Evolutionary conservation across 2,888 invertebrate genomes (phyloP).

Genomic region (Trichopria drosophilae): DNA sequence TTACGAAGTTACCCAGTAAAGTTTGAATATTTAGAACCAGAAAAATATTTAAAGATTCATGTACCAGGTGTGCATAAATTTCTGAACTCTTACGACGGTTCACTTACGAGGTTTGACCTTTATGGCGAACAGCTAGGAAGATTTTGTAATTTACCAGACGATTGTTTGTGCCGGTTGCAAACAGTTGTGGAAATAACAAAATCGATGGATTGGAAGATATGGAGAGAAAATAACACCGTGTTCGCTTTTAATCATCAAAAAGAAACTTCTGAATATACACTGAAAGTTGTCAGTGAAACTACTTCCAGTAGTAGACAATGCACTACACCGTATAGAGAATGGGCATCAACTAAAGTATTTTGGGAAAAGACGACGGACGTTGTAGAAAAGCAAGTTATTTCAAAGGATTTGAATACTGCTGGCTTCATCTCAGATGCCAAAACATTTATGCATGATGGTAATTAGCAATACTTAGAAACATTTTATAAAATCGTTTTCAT

Average conservation of each 20-base stretch:
- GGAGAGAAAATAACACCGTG: slow-evolving; percentile 22
- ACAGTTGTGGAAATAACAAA: slow-evolving; percentile 36
- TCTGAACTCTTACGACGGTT: slow-evolving; percentile 26
- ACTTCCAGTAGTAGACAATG: slow-evolving; percentile 40
- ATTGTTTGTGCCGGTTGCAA: slow-evolving; percentile 43
- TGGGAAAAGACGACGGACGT: slow-evolving; percentile 32
- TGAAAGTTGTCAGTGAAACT: slow-evolving; percentile 39
- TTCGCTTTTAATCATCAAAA: slow-evolving; percentile 40
- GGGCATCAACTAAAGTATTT: slow-evolving; percentile 40
- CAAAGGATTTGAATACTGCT: slow-evolving; percentile 17
- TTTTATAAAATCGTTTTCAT: too few species aligned
- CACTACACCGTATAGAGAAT: slow-evolving; percentile 5
- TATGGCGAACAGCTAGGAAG: slow-evolving; percentile 36
- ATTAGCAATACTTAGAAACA: too few species aligned
- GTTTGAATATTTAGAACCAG: slow-evolving; percentile 44
- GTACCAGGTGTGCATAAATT: slow-evolving; percentile 36
- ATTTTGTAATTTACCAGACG: slow-evolving; percentile 38
- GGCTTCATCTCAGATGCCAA: slow-evolving; percentile 44
- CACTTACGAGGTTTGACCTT: slow-evolving; percentile 38
- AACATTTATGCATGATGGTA: slow-evolving; percentile 37
- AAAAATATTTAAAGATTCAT: slow-evolving; percentile 35
- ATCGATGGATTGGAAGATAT: slow-evolving; percentile 22
- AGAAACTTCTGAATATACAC: slow-evolving; percentile 28
- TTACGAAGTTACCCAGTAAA: slow-evolving; percentile 28
- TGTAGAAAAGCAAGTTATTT: not conserved